These are phyloP conservation scores for Arvicanthis niloticus DNA, from an alignment of 2,113 vertebrate species.

Conservation along the genomic window DNA sequence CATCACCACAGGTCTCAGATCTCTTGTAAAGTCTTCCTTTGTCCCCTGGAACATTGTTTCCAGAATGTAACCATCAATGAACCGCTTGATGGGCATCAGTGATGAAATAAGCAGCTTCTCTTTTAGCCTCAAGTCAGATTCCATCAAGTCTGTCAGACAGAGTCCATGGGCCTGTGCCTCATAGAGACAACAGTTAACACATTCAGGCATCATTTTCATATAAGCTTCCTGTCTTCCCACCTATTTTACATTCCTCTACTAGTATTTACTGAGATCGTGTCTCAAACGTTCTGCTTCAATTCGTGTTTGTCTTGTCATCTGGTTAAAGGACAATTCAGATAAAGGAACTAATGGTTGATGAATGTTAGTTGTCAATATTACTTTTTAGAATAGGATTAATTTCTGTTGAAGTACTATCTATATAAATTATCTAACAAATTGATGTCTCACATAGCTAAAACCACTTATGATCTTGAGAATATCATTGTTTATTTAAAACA, in stretches of 20 bases:
- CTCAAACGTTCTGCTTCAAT: not conserved
- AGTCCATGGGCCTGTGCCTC: not conserved
- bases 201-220: fast-evolving
- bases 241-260: fast-evolving
- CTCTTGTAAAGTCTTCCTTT: not conserved
- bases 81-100: not conserved
- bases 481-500: constrained; percentile 63
- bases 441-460: not conserved
- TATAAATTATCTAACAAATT: not conserved
- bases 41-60: not conserved
- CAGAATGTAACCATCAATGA: not conserved
- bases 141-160: not conserved
- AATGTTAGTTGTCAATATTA: not conserved
- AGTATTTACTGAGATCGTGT: not conserved
- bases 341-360: not conserved
- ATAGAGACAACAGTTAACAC: not conserved
- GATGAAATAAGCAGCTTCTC: not conserved
- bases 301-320: not conserved
- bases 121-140: not conserved
- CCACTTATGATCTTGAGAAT: constrained; percentile 19
- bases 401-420: not conserved
- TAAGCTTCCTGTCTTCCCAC: not conserved
- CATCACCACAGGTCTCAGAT: fast-evolving
- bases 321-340: not conserved
- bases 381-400: not conserved